Evolutionary conservation across 2,113 vertebrate genomes (phyloP).

Genomic region (Onychostoma macrolepis): DNA sequence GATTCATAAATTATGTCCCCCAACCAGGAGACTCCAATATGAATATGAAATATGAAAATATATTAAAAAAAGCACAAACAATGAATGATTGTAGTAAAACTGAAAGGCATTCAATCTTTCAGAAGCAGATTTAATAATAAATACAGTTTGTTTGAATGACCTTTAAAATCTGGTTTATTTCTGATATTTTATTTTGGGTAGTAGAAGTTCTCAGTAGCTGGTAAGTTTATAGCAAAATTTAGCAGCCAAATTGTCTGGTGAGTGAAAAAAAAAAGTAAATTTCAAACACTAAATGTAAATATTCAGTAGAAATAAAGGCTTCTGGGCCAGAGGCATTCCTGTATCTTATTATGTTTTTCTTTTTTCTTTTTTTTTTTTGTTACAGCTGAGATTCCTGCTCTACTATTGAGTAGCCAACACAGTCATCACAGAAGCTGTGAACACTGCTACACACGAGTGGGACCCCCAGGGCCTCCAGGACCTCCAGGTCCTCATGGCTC

Average conservation of each 20-base stretch:
- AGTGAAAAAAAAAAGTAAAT: not conserved
- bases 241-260: not conserved
- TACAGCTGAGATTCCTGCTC: conserved; percentile 84
- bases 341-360: not conserved
- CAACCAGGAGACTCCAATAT: no score
- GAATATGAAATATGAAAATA: no score
- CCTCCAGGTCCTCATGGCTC: conserved; percentile 83
- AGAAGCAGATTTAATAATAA: not conserved
- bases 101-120: not conserved
- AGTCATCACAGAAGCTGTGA: conserved; percentile 84
- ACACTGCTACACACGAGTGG: conserved; percentile 80
- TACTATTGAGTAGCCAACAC: conserved; percentile 83
- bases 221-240: not conserved
- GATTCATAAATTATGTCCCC: no score
- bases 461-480: conserved; percentile 84
- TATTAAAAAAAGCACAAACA: no score
- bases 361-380: not conserved
- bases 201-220: not conserved
- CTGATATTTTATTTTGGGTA: not conserved
- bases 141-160: not conserved
- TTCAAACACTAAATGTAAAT: not conserved
- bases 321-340: not conserved
- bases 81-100: no score
- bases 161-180: not conserved
- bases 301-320: not conserved